phyloP scores from a whole-genome alignment of 2,888 invertebrate species.

The Parnassius orleans region DNA sequence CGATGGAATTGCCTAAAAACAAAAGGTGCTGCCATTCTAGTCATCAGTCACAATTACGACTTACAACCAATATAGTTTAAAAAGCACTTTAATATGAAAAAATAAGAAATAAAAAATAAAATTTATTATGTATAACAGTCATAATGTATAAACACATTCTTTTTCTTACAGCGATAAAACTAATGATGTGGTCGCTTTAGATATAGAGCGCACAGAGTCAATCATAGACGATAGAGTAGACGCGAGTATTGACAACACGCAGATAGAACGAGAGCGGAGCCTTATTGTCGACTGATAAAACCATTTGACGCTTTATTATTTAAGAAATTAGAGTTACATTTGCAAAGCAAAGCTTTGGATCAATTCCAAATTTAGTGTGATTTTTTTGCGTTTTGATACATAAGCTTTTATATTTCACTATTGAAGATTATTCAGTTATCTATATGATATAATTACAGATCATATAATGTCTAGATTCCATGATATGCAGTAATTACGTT shows the following conservation, averaged over 20 bases:
- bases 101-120: too few relatives aligned
- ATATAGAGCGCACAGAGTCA: constrained; percentile 66
- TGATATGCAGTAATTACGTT: too few relatives aligned
- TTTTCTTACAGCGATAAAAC: constrained; percentile 48
- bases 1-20: too few relatives aligned
- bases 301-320: constrained; percentile 24
- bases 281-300: constrained; percentile 55
- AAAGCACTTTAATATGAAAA: too few relatives aligned
- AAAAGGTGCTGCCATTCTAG: too few relatives aligned
- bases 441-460: too few relatives aligned
- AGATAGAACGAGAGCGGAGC: constrained; percentile 36
- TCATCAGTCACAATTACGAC: too few relatives aligned
- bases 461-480: too few relatives aligned
- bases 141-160: not conserved
- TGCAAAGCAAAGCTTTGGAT: constrained; percentile 29
- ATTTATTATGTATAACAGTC: too few relatives aligned
- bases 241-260: constrained; percentile 32
- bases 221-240: constrained; percentile 51
- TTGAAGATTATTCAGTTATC: too few relatives aligned
- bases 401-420: constrained; percentile 5
- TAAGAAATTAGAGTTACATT: constrained; percentile 14
- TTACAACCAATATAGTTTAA: too few relatives aligned
- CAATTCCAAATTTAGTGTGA: constrained; percentile 14
- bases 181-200: constrained; percentile 50
- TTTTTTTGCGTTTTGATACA: constrained; percentile 16